Evolutionary conservation across 2,113 vertebrate species (phyloP).

Genomic region (Tautogolabrus adspersus): DNA sequence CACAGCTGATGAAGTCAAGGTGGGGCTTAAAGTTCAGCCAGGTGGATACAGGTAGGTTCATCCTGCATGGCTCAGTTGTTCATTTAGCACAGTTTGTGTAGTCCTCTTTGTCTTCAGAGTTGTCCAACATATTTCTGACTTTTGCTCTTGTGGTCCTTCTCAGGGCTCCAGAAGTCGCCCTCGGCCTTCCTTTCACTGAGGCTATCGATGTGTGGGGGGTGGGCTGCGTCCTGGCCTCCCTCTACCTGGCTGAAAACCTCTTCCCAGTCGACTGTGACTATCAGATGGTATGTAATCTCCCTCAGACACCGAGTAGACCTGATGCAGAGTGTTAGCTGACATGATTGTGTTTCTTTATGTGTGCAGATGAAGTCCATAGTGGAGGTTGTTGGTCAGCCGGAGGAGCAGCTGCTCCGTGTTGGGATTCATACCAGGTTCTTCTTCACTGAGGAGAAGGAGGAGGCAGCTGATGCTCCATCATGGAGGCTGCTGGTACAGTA

Average conservation of each 20-base stretch:
- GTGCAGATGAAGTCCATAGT: constrained; percentile 40
- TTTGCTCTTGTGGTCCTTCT: neutral
- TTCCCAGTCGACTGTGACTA: constrained; percentile 18
- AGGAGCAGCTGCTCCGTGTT: constrained; percentile 18
- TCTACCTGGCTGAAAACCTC: constrained; percentile 34
- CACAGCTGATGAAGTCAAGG: neutral
- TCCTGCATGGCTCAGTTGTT: neutral
- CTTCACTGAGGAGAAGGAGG: constrained; percentile 16
- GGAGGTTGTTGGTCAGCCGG: constrained; percentile 33
- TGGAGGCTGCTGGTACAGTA: constrained; percentile 34
- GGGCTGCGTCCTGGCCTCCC: constrained; percentile 14
- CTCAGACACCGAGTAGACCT: neutral
- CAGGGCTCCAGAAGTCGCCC: constrained; percentile 42
- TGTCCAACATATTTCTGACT: neutral
- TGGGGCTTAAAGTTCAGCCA: neutral
- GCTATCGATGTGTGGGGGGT: constrained; percentile 39
- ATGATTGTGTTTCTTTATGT: neutral
- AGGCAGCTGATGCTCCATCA: neutral
- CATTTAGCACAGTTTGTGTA: neutral
- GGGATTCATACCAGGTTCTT: constrained; percentile 15
- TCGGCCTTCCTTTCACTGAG: constrained; percentile 32
- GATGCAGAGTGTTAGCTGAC: neutral
- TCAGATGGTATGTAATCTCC: constrained; percentile 29
- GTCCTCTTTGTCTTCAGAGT: neutral
- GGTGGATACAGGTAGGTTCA: constrained; percentile 16